Evolutionary conservation across 1,140 invertebrate genomes (phyloP).

Genomic region (Marisa cornuarietis): DNA sequence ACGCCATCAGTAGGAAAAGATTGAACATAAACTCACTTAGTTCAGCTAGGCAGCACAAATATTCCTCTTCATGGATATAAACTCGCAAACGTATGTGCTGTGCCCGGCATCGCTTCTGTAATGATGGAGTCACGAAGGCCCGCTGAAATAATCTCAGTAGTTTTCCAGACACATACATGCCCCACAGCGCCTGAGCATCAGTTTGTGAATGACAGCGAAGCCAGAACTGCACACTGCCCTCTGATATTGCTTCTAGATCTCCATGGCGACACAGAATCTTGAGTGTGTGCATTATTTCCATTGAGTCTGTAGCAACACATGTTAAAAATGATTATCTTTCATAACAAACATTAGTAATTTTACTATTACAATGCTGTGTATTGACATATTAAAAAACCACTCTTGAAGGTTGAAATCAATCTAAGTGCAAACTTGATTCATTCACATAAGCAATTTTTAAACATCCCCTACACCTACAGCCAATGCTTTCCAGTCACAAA

Average conservation of each 20-base stretch:
- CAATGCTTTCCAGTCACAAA: too few species aligned
- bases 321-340: not conserved
- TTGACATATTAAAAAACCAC: not conserved
- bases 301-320: conserved; percentile 29
- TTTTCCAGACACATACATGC: conserved; percentile 38
- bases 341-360: not conserved
- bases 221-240: conserved; percentile 47
- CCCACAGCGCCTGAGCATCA: conserved; percentile 42
- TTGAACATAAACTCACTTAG: conserved; percentile 20
- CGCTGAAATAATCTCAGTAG: conserved; percentile 38
- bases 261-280: conserved; percentile 55
- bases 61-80: conserved; percentile 42
- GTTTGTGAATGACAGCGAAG: conserved; percentile 33
- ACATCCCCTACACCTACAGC: too few species aligned
- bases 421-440: not conserved
- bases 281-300: conserved; percentile 50
- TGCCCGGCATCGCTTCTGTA: conserved; percentile 31
- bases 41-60: conserved; percentile 41
- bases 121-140: conserved; percentile 31
- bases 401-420: not conserved
- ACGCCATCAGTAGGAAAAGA: too few species aligned
- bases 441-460: not conserved
- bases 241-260: conserved; percentile 37
- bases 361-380: not conserved
- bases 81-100: conserved; percentile 35